Evolutionary conservation across 1,140 invertebrate genomes (phyloP).

Genomic region (Phocides pigmalion): DNA sequence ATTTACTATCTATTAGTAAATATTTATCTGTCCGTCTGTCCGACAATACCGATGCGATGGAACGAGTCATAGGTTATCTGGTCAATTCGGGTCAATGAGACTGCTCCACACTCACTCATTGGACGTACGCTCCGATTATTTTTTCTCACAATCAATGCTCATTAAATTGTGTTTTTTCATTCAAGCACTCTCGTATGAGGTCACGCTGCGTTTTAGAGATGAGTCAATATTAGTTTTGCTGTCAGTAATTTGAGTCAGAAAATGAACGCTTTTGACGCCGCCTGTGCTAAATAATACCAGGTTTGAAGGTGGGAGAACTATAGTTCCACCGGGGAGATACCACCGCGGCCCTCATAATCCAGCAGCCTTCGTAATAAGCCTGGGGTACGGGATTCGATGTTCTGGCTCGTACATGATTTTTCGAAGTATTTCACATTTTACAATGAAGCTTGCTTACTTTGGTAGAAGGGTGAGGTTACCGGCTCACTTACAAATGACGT

Average conservation of each 20-base stretch:
- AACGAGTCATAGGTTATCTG: slow-evolving; percentile 49
- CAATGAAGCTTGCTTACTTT: no score
- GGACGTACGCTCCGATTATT: slow-evolving; percentile 37
- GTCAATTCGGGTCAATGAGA: slow-evolving; percentile 46
- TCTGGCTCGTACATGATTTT: no score
- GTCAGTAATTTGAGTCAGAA: slow-evolving; percentile 28
- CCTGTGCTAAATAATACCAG: no score
- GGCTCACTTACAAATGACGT: no score
- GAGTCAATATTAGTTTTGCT: slow-evolving; percentile 42
- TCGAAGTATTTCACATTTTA: no score
- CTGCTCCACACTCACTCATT: neutral
- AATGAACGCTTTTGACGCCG: neutral
- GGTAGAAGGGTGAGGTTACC: no score
- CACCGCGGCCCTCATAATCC: no score
- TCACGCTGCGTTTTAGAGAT: slow-evolving; percentile 44
- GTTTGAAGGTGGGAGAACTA: no score
- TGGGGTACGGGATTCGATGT: no score
- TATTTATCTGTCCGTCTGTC: slow-evolving; percentile 8
- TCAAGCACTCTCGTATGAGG: slow-evolving; percentile 47
- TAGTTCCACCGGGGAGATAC: no score
- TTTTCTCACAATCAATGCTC: slow-evolving; percentile 51
- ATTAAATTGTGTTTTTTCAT: slow-evolving; percentile 51
- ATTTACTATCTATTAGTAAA: slow-evolving; percentile 6
- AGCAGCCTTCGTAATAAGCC: no score
- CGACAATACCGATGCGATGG: slow-evolving; percentile 12